Percentiles rank a stretch among this genome's conserved stretches.
Evolutionary conservation across 2,888 invertebrate genomes (phyloP).

Genomic region (Listrodromus nycthemerus): DNA sequence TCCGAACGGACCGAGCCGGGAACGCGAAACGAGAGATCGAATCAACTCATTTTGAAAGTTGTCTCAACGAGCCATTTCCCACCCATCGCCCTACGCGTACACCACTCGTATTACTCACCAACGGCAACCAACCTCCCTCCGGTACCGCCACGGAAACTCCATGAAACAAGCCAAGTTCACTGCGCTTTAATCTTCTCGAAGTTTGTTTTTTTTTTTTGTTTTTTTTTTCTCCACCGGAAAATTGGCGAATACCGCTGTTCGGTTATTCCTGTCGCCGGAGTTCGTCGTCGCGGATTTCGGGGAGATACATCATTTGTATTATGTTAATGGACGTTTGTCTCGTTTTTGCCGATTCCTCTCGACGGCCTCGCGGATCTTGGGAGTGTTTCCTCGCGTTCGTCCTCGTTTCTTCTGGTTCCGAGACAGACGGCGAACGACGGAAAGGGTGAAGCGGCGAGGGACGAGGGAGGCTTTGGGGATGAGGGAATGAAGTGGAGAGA

Average conservation of each 20-base stretch:
- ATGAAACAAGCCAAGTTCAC: constrained; percentile 3
- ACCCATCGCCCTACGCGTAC: not conserved
- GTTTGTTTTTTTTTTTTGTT: not conserved
- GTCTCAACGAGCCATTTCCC: constrained; percentile 39
- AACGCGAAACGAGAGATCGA: constrained; percentile 50
- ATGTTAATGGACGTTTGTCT: not conserved
- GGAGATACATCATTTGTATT: not conserved
- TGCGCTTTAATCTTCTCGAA: constrained; percentile 13
- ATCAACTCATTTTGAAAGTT: constrained; percentile 56
- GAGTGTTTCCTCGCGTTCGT: not conserved
- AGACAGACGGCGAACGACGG: constrained; percentile 1
- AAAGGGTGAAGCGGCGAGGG: not conserved
- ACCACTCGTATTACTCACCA: constrained; percentile 3
- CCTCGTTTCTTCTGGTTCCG: not conserved
- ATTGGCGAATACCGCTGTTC: not conserved
- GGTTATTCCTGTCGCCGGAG: not conserved
- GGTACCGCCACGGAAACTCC: not conserved
- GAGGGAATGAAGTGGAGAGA: not conserved
- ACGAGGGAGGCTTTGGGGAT: not conserved
- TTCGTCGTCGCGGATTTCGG: not conserved
- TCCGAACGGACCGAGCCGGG: constrained; percentile 22
- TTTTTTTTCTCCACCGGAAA: not conserved
- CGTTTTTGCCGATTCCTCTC: constrained; percentile 3
- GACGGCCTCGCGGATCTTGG: not conserved
- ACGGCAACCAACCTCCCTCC: not conserved